Evolutionary conservation across 2,797 vertebrate species (phyloP), one percentile per base, ranked within the genome.

Genomic region (Parauchenoglanis punctatus): DNA sequence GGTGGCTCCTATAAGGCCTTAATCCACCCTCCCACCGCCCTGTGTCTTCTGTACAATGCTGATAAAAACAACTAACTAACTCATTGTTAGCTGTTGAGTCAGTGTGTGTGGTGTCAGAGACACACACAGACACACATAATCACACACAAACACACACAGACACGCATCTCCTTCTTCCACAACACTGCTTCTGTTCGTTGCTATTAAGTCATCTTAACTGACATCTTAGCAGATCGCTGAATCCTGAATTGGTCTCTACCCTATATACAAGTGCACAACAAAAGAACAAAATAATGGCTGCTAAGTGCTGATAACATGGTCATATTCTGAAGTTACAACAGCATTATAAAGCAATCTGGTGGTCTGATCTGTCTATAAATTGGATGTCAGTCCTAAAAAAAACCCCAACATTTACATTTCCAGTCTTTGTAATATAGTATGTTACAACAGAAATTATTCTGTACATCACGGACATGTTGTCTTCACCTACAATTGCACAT

Each of bases 51-150:
- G 91, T 81, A 68, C 88, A 89, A 81, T 75, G 89, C 91, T 91
- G 91, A 93, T 92, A 92, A 92, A 84, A 88, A 87, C 83, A 81
- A 73, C 72, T 86, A 87, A 81, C 63, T 44, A 61, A 91, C 87
- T 86, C 89, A 91, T 77, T 89, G 89, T 85, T 82, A 65, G 84
- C 70, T 68, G 76, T 76, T 73, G 67, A 18, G 46, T 76, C 65
- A 87, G 56, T 85, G 87, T 68, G 44, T 81, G 84, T 80, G 52
- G 81, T 63, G 65, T 70, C 76, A 67, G 77, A 86, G 77, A 86
- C 65, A 61, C 85, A 77, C 77, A 44, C 63, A 84, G 59, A 59
- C 78, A 59, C 81, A 35, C 61, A 75, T 52, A 65, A 35, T 35
- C 35, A 35, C 35, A 35, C 35, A 35, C 35, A 35, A 35, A 35